These are phyloP conservation scores for Pogonocherus hispidulus DNA, from an alignment of 2,888 invertebrate genomes.

Conservation along the genomic window DNA sequence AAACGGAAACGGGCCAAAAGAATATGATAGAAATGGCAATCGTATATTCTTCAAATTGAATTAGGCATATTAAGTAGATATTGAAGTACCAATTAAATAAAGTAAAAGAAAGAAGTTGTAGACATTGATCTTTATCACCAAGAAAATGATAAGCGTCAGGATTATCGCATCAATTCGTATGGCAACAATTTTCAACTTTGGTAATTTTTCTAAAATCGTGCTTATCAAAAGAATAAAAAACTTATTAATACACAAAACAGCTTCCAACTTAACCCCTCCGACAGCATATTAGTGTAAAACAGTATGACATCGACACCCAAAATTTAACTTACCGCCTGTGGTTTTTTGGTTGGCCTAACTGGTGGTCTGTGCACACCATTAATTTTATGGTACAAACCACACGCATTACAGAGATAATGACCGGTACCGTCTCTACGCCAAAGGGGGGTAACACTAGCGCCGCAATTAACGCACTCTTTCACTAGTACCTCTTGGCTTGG, in stretches of 20 bases:
- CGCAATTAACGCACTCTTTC: conserved; percentile 81
- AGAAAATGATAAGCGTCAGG: no score
- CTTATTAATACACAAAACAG: neutral
- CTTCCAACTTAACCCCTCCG: neutral
- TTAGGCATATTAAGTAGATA: no score
- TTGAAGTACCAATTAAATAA: no score
- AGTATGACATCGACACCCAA: conserved; percentile 30
- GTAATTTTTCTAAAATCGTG: no score
- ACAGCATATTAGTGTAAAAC: conserved; percentile 16
- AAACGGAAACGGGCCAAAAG: no score
- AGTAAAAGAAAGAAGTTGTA: no score
- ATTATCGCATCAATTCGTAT: no score
- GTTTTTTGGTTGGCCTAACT: conserved; percentile 78
- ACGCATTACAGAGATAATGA: conserved; percentile 90
- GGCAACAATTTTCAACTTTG: no score
- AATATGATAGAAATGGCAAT: no score
- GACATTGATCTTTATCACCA: no score
- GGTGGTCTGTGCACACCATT: conserved; percentile 83
- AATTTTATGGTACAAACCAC: conserved; percentile 76
- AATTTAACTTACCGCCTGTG: conserved; percentile 71
- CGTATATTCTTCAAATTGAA: no score
- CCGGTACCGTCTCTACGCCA: conserved; percentile 91
- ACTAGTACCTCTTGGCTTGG: conserved; percentile 70
- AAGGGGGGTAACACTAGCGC: conserved; percentile 79
- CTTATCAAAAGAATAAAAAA: neutral